Evolutionary conservation across 2,113 vertebrate genomes (phyloP).

Genomic region (Silurus meridionalis): DNA sequence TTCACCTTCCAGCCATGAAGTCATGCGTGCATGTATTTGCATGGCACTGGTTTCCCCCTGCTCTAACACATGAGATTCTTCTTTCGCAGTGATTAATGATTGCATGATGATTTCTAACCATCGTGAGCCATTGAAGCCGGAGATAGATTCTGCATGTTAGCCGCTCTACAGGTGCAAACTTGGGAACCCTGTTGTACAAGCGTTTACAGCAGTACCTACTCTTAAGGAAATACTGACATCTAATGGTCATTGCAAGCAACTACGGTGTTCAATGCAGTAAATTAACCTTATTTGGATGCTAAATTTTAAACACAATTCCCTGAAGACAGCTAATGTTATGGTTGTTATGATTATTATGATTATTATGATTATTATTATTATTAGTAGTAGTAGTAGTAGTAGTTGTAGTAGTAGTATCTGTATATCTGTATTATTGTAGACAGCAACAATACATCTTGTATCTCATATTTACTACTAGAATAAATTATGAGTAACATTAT

Average conservation of each 20-base stretch:
- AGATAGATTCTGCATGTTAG: neutral
- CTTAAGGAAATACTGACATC: slow-evolving; percentile 29
- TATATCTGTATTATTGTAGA: neutral
- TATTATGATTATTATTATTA: neutral
- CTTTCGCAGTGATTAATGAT: neutral
- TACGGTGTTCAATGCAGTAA: neutral
- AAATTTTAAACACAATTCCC: neutral
- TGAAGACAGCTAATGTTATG: neutral
- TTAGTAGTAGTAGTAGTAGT: neutral
- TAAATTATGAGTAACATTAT: neutral
- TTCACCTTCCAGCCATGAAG: slow-evolving; percentile 61
- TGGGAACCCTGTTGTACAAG: neutral
- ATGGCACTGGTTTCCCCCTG: neutral
- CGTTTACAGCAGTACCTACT: neutral
- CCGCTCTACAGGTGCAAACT: neutral
- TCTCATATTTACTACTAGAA: neutral
- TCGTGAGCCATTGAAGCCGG: neutral
- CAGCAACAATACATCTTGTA: neutral
- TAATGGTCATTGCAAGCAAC: slow-evolving; percentile 22
- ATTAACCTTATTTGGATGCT: neutral
- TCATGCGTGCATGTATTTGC: slow-evolving; percentile 50
- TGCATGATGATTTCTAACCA: neutral
- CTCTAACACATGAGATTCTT: neutral
- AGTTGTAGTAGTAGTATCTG: too few relatives aligned
- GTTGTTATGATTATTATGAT: too few relatives aligned